These are phyloP conservation scores for Ostrea edulis DNA, from an alignment of 1,140 invertebrate species.

Conservation along the genomic window DNA sequence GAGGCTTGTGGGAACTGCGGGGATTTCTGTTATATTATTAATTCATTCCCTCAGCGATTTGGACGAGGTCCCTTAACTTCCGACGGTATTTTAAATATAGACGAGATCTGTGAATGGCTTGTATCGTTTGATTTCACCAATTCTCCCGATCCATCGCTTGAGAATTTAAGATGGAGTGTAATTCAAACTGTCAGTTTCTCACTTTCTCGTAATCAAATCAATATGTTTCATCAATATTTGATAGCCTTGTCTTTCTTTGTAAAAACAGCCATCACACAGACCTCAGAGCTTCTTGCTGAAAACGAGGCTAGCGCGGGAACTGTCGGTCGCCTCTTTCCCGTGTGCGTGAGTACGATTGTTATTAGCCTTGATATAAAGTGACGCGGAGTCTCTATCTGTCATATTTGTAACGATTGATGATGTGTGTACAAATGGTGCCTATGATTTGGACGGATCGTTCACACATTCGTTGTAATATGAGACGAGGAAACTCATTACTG, in stretches of 20 bases:
- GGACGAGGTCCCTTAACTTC: neutral
- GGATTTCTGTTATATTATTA: neutral
- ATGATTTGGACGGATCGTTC: slow-evolving; percentile 23
- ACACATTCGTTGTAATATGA: slow-evolving; percentile 11
- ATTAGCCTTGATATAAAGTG: slow-evolving; percentile 35
- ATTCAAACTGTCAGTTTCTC: slow-evolving; percentile 31
- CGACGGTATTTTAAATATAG: neutral
- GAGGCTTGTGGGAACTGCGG: neutral
- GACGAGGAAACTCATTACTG: slow-evolving; percentile 36
- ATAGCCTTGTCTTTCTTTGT: slow-evolving; percentile 29
- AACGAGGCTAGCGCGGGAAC: slow-evolving; percentile 31
- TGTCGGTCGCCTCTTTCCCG: slow-evolving; percentile 22
- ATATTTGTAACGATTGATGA: slow-evolving; percentile 39
- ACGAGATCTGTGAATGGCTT: neutral
- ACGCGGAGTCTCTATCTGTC: slow-evolving; percentile 31
- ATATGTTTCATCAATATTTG: slow-evolving; percentile 36
- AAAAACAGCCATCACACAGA: slow-evolving; percentile 33
- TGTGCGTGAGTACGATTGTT: slow-evolving; percentile 33
- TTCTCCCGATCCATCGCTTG: neutral
- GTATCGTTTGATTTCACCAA: neutral
- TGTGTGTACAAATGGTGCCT: slow-evolving; percentile 34
- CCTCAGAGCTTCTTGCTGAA: neutral
- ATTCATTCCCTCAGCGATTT: neutral
- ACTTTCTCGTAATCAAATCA: slow-evolving; percentile 37
- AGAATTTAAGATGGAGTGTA: slow-evolving; percentile 32